Percentiles rank a stretch among this genome's conserved stretches.
Evolutionary conservation across 2,888 invertebrate species (phyloP).

Genomic region (Lasius platythorax): DNA sequence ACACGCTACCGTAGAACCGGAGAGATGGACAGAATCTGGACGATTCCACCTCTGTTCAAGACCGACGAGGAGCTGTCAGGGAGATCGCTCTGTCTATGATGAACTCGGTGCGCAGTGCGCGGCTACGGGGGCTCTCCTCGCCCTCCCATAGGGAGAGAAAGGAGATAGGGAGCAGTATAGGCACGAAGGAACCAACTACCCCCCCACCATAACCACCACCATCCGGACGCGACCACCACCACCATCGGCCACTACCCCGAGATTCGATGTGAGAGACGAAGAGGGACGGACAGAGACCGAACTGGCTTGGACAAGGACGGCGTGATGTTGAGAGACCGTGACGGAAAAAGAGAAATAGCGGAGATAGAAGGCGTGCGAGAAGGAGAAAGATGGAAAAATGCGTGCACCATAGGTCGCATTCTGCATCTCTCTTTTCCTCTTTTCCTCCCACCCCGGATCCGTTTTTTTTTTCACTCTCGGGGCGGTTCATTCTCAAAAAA

Average conservation of each 20-base stretch:
- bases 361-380: slow-evolving; percentile 38
- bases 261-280: slow-evolving; percentile 63
- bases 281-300: slow-evolving; percentile 62
- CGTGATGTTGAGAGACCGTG: slow-evolving; percentile 60
- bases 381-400: slow-evolving; percentile 41
- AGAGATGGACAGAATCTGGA: slow-evolving; percentile 76
- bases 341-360: slow-evolving; percentile 43
- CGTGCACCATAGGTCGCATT: slow-evolving; percentile 46
- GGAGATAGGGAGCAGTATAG: slow-evolving; percentile 74
- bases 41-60: slow-evolving; percentile 73
- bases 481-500: slow-evolving; percentile 40
- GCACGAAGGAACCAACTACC: slow-evolving; percentile 76
- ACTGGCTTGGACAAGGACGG: slow-evolving; percentile 60
- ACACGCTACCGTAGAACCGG: slow-evolving; percentile 64
- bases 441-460: slow-evolving; percentile 52
- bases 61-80: slow-evolving; percentile 80
- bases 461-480: slow-evolving; percentile 40
- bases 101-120: slow-evolving; percentile 83
- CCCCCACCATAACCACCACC: slow-evolving; percentile 79
- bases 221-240: slow-evolving; percentile 76
- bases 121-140: slow-evolving; percentile 78
- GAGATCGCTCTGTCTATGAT: slow-evolving; percentile 83
- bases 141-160: slow-evolving; percentile 78
- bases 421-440: slow-evolving; percentile 60
- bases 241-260: slow-evolving; percentile 70